phyloP scores from a whole-genome alignment of 2,888 invertebrate genomes.

The Brenthis hecate region DNA sequence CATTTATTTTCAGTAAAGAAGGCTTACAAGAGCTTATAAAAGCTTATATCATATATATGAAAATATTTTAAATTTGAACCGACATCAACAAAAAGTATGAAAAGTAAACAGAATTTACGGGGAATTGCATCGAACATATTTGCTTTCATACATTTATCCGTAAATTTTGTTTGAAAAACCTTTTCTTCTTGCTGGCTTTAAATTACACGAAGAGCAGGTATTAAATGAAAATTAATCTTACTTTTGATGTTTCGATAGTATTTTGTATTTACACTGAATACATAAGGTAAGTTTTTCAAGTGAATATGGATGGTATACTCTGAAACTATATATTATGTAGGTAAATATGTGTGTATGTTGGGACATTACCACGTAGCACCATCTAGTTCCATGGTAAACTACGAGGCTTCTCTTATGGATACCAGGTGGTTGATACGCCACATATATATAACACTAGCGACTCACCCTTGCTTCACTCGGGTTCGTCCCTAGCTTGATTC shows the following conservation, averaged over 20 bases:
- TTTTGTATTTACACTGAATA: neutral
- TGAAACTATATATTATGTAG: too few species aligned
- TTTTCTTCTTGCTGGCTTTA: neutral
- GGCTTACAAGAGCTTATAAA: conserved; percentile 12
- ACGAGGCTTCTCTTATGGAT: too few species aligned
- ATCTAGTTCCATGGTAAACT: too few species aligned
- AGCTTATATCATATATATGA: conserved; percentile 5
- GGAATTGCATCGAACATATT: conserved; percentile 19
- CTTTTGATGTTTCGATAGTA: neutral
- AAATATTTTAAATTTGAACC: too few species aligned
- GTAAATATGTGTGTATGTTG: too few species aligned
- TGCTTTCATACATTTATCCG: conserved; percentile 18
- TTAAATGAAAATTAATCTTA: neutral
- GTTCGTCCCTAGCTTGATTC: too few species aligned
- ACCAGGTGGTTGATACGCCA: too few species aligned
- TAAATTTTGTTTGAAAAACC: conserved; percentile 16
- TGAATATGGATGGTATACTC: too few species aligned
- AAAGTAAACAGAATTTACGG: conserved; percentile 18
- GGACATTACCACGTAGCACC: too few species aligned
- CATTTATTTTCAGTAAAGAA: conserved; percentile 2
- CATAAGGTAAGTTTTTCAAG: neutral
- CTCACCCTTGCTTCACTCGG: too few species aligned
- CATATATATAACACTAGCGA: too few species aligned
- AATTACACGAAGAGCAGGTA: conserved; percentile 1
- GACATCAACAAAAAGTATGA: conserved; percentile 9